Percentiles rank a stretch among this genome's conserved stretches.
phyloP scores from a whole-genome alignment of 1,140 invertebrate genomes.

The Lethrus apterus region DNA sequence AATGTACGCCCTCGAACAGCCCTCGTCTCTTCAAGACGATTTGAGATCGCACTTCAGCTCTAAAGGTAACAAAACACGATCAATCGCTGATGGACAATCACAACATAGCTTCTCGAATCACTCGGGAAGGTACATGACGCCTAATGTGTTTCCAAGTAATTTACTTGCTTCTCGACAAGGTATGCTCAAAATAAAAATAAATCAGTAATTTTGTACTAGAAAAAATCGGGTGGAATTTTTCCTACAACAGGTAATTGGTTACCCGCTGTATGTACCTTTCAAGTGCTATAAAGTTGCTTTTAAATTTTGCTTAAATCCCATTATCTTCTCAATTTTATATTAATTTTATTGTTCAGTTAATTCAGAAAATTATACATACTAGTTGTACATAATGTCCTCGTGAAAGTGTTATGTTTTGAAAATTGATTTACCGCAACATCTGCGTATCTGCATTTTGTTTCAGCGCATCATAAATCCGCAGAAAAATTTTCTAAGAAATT shows the following conservation, averaged over 20 bases:
- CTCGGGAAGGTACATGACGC: constrained; percentile 62
- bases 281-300: too few species aligned
- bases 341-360: not conserved
- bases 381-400: too few species aligned
- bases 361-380: too few species aligned
- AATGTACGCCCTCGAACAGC: constrained; percentile 64
- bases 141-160: constrained; percentile 62
- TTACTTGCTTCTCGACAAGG: constrained; percentile 71
- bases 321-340: not conserved
- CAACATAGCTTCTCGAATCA: constrained; percentile 79
- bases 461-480: too few species aligned
- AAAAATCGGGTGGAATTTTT: too few species aligned
- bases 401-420: too few species aligned
- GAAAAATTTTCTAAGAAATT: too few species aligned
- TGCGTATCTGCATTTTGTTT: too few species aligned
- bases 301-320: constrained; percentile 2
- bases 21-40: constrained; percentile 57
- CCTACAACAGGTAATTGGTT: too few species aligned
- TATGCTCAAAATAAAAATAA: too few species aligned
- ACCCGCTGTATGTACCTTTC: too few species aligned
- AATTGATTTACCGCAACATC: too few species aligned
- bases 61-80: constrained; percentile 51
- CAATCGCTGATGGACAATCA: constrained; percentile 75
- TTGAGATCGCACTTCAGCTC: constrained; percentile 54
- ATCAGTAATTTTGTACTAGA: constrained; percentile 10